phyloP scores from a whole-genome alignment of 2,888 invertebrate genomes.

The Boloria selene region DNA sequence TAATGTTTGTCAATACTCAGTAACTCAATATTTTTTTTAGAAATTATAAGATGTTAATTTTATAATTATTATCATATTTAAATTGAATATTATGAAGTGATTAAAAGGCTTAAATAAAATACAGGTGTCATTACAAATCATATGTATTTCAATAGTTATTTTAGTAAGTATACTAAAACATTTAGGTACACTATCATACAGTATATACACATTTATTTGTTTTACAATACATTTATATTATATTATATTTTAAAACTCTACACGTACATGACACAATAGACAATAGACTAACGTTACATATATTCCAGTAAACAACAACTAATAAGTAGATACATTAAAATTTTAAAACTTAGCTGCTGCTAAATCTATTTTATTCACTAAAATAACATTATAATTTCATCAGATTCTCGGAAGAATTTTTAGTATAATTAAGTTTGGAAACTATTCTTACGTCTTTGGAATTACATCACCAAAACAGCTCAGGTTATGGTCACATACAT shows the following conservation, averaged over 20 bases:
- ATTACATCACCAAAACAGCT: slow-evolving; percentile 81
- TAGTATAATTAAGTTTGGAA: slow-evolving; percentile 65
- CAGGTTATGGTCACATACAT: slow-evolving; percentile 78
- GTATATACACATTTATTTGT: slow-evolving; percentile 66
- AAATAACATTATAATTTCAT: slow-evolving; percentile 32
- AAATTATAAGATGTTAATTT: no score
- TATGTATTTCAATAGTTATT: slow-evolving; percentile 61
- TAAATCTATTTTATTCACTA: slow-evolving; percentile 38
- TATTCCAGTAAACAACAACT: slow-evolving; percentile 37
- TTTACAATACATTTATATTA: slow-evolving; percentile 43
- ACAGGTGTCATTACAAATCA: slow-evolving; percentile 51
- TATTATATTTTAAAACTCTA: slow-evolving; percentile 44
- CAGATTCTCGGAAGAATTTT: slow-evolving; percentile 41
- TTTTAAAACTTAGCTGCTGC: slow-evolving; percentile 41
- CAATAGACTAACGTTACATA: slow-evolving; percentile 35
- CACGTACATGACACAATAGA: slow-evolving; percentile 46
- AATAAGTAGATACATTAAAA: slow-evolving; percentile 36
- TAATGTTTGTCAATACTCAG: no score
- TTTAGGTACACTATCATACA: slow-evolving; percentile 71
- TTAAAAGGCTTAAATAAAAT: slow-evolving; percentile 31
- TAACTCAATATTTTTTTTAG: no score
- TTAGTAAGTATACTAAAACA: slow-evolving; percentile 55
- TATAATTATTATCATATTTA: not conserved
- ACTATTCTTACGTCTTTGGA: slow-evolving; percentile 81
- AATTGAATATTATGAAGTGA: not conserved